These are phyloP conservation scores for Lithodes maja DNA, from an alignment of 2,888 invertebrate species.

Conservation along the genomic window DNA sequence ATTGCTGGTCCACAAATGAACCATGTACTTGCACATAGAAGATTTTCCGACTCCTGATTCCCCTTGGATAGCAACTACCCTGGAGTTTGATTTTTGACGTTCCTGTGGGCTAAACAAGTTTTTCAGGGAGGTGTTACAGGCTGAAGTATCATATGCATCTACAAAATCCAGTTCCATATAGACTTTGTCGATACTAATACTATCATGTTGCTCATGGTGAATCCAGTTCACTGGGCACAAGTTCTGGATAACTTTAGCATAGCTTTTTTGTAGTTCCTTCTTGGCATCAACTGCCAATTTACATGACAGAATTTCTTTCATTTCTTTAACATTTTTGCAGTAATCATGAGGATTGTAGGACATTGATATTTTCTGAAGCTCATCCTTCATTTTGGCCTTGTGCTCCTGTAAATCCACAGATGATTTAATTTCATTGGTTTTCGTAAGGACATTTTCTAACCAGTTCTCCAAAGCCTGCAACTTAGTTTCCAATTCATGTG, in stretches of 20 bases:
- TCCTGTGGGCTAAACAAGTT: neutral
- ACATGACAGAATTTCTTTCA: neutral
- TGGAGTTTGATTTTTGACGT: neutral
- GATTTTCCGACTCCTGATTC: constrained; percentile 33
- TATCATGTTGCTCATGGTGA: neutral
- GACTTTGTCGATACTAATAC: constrained; percentile 9
- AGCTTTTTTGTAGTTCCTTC: neutral
- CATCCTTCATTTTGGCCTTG: neutral
- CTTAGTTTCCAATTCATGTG: neutral
- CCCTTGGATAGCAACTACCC: constrained; percentile 23
- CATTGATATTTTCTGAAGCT: neutral
- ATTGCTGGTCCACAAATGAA: constrained; percentile 9
- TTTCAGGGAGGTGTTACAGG: neutral
- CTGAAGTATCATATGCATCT: constrained; percentile 10
- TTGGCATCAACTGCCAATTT: constrained; percentile 4
- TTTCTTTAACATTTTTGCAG: neutral
- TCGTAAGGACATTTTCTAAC: constrained; percentile 1
- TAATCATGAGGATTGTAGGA: neutral
- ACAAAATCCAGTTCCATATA: constrained; percentile 18
- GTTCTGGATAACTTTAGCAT: neutral
- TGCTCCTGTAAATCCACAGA: neutral
- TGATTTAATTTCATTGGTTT: neutral
- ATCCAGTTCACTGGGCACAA: constrained; percentile 22
- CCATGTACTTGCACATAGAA: constrained; percentile 27
- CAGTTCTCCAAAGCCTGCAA: neutral